phyloP scores from a whole-genome alignment of 2,888 invertebrate genomes.

The Drosophila trichaetosa region DNA sequence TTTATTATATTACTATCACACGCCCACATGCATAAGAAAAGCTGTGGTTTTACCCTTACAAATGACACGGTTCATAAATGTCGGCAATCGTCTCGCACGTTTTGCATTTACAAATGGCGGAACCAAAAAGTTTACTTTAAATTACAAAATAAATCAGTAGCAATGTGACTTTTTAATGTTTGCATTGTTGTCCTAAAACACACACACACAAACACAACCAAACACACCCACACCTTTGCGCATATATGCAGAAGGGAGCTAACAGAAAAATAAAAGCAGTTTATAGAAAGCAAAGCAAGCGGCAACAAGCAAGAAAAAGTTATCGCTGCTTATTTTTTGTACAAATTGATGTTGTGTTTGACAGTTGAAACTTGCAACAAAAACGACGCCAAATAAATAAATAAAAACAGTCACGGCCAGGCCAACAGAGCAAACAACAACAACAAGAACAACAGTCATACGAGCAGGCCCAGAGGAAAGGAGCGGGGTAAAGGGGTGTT shows the following conservation, averaged over 20 bases:
- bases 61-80: conserved; percentile 69
- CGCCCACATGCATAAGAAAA: neutral
- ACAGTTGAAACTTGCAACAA: conserved; percentile 70
- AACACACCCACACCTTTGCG: conserved; percentile 19
- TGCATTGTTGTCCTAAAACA: conserved; percentile 61
- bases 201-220: conserved; percentile 19
- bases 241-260: conserved; percentile 14
- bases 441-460: neutral
- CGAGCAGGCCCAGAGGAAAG: neutral
- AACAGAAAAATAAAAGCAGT: conserved; percentile 60
- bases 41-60: conserved; percentile 18
- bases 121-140: conserved; percentile 67
- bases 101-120: conserved; percentile 62
- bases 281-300: conserved; percentile 60
- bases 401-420: conserved; percentile 55
- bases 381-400: conserved; percentile 69
- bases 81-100: conserved; percentile 63
- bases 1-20: neutral
- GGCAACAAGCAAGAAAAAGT: conserved; percentile 64
- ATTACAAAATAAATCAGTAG: conserved; percentile 81
- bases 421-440: conserved; percentile 16
- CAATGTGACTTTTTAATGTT: conserved; percentile 80
- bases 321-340: conserved; percentile 75
- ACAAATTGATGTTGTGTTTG: conserved; percentile 83
- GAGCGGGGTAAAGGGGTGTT: neutral